Evolutionary conservation across 1,140 invertebrate genomes (phyloP).

Genomic region (Armadillidium nasatum): DNA sequence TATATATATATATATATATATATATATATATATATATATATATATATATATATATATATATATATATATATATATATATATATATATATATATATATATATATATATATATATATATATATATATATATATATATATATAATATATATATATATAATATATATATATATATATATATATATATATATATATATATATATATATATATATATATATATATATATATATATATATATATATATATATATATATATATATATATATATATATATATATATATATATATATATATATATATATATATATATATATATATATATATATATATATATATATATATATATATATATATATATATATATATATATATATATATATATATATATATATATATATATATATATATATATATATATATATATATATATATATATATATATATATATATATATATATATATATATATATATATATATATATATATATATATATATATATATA

Average conservation of each 20-base stretch:
- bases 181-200: conserved; percentile 9
- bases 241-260: conserved; percentile 15
- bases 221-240: conserved; percentile 11
- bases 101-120: conserved; percentile 13
- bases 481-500: too few species aligned
- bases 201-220: conserved; percentile 3
- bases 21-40: not conserved
- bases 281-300: too few species aligned
- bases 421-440: too few species aligned
- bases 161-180: conserved; percentile 6
- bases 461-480: too few species aligned
- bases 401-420: too few species aligned
- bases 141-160: not conserved
- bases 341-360: too few species aligned
- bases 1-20: too few species aligned
- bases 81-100: conserved; percentile 9
- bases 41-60: conserved; percentile 11
- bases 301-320: too few species aligned
- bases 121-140: not conserved
- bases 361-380: too few species aligned
- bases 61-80: conserved; percentile 13
- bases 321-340: too few species aligned
- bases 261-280: conserved; percentile 8
- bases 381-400: too few species aligned
- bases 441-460: too few species aligned